These are phyloP conservation scores for Anolis carolinensis DNA, from an alignment of 2,113 vertebrate species.

Conservation along the genomic window DNA sequence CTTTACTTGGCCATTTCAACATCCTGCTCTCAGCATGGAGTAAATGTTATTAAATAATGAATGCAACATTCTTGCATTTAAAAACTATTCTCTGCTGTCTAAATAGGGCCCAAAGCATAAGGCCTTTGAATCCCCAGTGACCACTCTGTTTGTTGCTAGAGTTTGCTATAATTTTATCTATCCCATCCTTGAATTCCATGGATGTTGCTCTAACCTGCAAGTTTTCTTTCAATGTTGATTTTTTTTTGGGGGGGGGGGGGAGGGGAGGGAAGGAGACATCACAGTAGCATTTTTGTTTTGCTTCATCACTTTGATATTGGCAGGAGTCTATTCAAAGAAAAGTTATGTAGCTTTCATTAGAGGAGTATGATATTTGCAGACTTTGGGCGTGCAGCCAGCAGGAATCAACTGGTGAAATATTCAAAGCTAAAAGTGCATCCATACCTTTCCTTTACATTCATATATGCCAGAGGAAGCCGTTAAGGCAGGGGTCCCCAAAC, in stretches of 20 bases:
- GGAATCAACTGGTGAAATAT: slow-evolving; percentile 55
- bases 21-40: slow-evolving; percentile 26
- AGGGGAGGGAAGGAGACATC: neutral
- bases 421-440: slow-evolving; percentile 50
- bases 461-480: slow-evolving; percentile 18
- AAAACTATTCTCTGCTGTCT: slow-evolving; percentile 35
- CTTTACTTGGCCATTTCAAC: slow-evolving; percentile 18
- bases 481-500: too few species aligned
- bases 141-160: slow-evolving; percentile 41
- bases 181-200: slow-evolving; percentile 35
- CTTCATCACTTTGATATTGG: slow-evolving; percentile 64
- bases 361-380: slow-evolving; percentile 48
- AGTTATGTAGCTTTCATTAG: slow-evolving; percentile 61
- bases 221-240: slow-evolving; percentile 53
- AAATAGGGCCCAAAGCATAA: slow-evolving; percentile 29
- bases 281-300: slow-evolving; percentile 60
- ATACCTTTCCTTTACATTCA: slow-evolving; percentile 37
- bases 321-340: slow-evolving; percentile 65
- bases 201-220: slow-evolving; percentile 57
- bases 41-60: slow-evolving; percentile 53
- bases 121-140: slow-evolving; percentile 27
- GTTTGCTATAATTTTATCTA: slow-evolving; percentile 33
- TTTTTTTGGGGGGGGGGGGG: slow-evolving; percentile 24
- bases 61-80: slow-evolving; percentile 27
- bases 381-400: slow-evolving; percentile 60